These are phyloP conservation scores for Pseudococcus jackbeardsleyi DNA, from an alignment of 2,888 invertebrate genomes.

Conservation along the genomic window DNA sequence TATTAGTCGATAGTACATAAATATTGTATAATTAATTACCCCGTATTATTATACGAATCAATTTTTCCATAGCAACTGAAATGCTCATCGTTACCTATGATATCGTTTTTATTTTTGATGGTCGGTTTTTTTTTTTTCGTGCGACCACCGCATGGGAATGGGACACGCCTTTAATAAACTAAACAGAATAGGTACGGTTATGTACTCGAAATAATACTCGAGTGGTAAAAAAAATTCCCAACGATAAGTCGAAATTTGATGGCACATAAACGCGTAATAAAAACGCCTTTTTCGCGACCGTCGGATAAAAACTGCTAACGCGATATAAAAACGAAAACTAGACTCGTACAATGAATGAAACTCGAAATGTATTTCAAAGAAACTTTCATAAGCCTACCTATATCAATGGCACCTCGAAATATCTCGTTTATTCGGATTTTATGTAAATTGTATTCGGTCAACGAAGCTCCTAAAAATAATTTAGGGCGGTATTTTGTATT, in stretches of 20 bases:
- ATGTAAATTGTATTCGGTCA: constrained; percentile 31
- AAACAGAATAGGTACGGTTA: constrained; percentile 1
- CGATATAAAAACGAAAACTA: not conserved
- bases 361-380: not conserved
- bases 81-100: constrained; percentile 35
- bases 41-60: constrained; percentile 22
- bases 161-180: constrained; percentile 49
- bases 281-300: not conserved
- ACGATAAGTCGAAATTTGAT: constrained; percentile 2
- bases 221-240: constrained; percentile 4
- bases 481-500: not conserved
- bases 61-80: constrained; percentile 55
- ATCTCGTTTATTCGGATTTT: constrained; percentile 12
- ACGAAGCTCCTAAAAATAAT: constrained; percentile 13
- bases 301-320: not conserved
- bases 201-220: not conserved
- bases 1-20: not conserved
- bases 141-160: not conserved
- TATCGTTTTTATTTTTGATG: constrained; percentile 41
- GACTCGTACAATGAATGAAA: not conserved
- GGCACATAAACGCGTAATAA: constrained; percentile 46
- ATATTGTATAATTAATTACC: constrained; percentile 49
- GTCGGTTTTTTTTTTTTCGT: not conserved
- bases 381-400: not conserved
- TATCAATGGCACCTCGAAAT: not conserved